Base-by-base conservation (phyloP, 2,113 vertebrate genomes). In the Ellobius talpinus region DNA sequence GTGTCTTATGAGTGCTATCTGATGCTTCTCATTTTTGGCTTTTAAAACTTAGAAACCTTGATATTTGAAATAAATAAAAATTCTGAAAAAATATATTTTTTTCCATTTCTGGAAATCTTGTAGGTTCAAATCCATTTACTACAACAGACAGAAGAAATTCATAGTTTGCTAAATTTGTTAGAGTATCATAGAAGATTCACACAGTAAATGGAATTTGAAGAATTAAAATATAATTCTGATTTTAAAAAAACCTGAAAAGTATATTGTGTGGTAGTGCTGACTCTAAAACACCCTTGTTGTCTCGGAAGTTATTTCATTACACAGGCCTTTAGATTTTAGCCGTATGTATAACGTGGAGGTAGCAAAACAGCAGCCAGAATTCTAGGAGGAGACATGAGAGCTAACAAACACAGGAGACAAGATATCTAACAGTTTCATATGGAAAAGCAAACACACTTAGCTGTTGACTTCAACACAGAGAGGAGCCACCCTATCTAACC, bases 161-260 rank as follows among this genome's bases (percentile, higher is more conserved):
- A 65, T 86, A 42, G 74, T 77, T 95, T 96, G 58, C 26, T 93
- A 55, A 95, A 87, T 77, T 68, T 86, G 23, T 78, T 91, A 29
- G 76, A 77, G 1, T 13, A 45, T 95, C 92, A 68, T 16, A 76
- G 58, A 65, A 47, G 85, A 88, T 72, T 93, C 11, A 76, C 45
- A 42, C 24, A n/a, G 3, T 24, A 85, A 12, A 39, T 68, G 8
- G 17, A 50, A 89, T 78, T 66, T 39, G 90, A 90, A 90, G 6
- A 94, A 61, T 21, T 70, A 13, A 91, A 93, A 93, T 73, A 3
- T 58, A 81, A 65, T 91, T 87, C 3, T 93, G 19, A 79, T 70
- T 92, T 82, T 86, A 89, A 63, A 21, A 68, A 92, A 87, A 21
- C 88, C 73, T 72, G 72, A 96, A 88, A 23, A 42, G 6, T 77